Base-by-base conservation (phyloP, 2,113 vertebrate species). In the Vimba vimba region DNA sequence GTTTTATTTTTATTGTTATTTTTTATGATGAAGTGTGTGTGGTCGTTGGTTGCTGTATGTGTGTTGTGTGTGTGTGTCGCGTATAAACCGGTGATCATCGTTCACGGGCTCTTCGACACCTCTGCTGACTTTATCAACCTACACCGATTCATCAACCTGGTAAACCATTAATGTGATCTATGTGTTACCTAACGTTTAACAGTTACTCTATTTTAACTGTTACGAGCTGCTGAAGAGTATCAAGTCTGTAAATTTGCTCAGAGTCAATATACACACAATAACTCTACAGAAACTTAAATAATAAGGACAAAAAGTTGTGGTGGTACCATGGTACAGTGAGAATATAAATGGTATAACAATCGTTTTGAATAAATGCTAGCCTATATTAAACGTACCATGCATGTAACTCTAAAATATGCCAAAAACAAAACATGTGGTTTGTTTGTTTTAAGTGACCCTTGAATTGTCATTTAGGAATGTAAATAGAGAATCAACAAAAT, bases 51-150 rank as follows among this genome's bases (percentile, higher is more conserved):
- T 19, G 30, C 68, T 8, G 45, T 73, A 13, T 94, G 91, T 89
- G 87, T 95, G 83, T 90, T 86, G 88, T 93, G 91, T 89, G 89
- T 94, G 1, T 81, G 93, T 91, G 1, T 92, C 39, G 94, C 92
- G 9, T 96, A 95, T 93, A 97, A 96, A 89, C 97, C 97, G 27
- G 95, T 97, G 85, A 92, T 98, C 77, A 93, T 98, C 4, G 94
- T 98, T 19, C 97, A 98, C 84, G 97, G 97, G 68, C 91, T 98
- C 75, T 97, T 98, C 91, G 96, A 98, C 94, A 96, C 96, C 90
- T 94, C 97, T 0, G 94, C 92, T 47, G 94, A 95, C 88, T 97
- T 98, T 87, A 91, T 86, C 82, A 91, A 92, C 75, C 91, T 97
- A 25, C 89, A 91, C 82, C 89, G 90, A 2, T 98, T 93, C 88